phyloP scores from a whole-genome alignment of 2,888 invertebrate species.

The Volucella bombylans region DNA sequence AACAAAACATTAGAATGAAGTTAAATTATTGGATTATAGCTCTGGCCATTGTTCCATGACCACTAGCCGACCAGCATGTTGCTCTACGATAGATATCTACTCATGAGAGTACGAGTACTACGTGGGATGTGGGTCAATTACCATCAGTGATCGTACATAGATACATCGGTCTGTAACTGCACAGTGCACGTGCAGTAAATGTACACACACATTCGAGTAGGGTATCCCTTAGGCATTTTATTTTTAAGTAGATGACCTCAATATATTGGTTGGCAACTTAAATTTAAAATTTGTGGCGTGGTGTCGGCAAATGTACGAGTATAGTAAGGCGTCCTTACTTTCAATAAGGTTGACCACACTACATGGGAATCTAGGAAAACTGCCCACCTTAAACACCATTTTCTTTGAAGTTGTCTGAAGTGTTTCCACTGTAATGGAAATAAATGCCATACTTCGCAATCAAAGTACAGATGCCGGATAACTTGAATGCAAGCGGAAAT shows the following conservation, averaged over 20 bases:
- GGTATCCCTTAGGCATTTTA: constrained; percentile 46
- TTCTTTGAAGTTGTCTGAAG: no score
- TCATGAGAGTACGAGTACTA: neutral
- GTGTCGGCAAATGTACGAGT: no score
- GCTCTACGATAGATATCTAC: neutral
- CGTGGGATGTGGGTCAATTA: constrained; percentile 61
- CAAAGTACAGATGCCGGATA: no score
- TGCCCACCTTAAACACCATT: no score
- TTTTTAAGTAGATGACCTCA: constrained; percentile 32
- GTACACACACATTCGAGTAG: neutral
- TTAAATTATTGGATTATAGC: constrained; percentile 69
- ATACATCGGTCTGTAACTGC: neutral
- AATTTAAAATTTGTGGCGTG: no score
- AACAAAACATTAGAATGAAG: constrained; percentile 26
- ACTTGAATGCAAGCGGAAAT: no score
- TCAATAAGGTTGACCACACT: no score
- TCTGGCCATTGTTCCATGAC: constrained; percentile 67
- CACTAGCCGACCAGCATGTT: constrained; percentile 21
- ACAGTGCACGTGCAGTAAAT: constrained; percentile 30
- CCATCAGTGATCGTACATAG: constrained; percentile 2
- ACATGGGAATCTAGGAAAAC: no score
- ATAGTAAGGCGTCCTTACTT: no score
- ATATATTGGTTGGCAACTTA: neutral
- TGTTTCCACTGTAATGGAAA: no score
- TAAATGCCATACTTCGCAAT: no score